These are phyloP conservation scores for Sinelater perroti DNA, from an alignment of 2,888 invertebrate species.

Conservation along the genomic window DNA sequence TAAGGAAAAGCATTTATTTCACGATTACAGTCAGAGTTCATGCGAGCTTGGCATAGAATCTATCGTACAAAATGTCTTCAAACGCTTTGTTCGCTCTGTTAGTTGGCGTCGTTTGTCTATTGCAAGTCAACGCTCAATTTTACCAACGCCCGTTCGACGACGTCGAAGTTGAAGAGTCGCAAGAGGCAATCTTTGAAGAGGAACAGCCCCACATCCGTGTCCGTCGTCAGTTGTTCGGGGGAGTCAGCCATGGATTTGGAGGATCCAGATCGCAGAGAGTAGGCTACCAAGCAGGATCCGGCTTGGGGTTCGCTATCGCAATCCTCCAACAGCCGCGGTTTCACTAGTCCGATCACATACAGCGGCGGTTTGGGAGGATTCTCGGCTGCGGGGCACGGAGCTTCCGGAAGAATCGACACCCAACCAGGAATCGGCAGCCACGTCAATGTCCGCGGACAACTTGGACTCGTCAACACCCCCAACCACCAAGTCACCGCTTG, in stretches of 20 bases:
- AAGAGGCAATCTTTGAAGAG: no score
- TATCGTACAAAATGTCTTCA: no score
- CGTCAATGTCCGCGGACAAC: slow-evolving; percentile 14
- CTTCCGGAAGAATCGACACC: slow-evolving; percentile 8
- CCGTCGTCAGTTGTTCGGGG: slow-evolving; percentile 26
- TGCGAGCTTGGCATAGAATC: no score
- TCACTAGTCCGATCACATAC: slow-evolving; percentile 13
- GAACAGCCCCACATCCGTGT: not conserved
- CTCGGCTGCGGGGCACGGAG: slow-evolving; percentile 1
- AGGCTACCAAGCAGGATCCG: slow-evolving; percentile 30
- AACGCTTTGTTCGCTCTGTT: no score
- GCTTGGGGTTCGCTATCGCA: slow-evolving; percentile 34
- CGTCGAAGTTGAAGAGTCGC: no score
- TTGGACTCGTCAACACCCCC: slow-evolving; percentile 12
- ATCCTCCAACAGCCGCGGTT: slow-evolving; percentile 15
- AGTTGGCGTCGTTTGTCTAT: no score
- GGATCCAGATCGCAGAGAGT: no score
- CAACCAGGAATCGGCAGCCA: slow-evolving; percentile 26
- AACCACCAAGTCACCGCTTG: slow-evolving; percentile 14
- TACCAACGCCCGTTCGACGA: no score
- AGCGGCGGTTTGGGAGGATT: slow-evolving; percentile 7
- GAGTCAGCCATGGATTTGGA: no score
- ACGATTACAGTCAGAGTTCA: no score
- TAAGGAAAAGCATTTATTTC: no score
- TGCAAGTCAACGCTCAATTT: no score